Evolutionary conservation across 2,113 vertebrate genomes (phyloP), one percentile per base, ranked within the genome.

Genomic region (Castor canadensis): DNA sequence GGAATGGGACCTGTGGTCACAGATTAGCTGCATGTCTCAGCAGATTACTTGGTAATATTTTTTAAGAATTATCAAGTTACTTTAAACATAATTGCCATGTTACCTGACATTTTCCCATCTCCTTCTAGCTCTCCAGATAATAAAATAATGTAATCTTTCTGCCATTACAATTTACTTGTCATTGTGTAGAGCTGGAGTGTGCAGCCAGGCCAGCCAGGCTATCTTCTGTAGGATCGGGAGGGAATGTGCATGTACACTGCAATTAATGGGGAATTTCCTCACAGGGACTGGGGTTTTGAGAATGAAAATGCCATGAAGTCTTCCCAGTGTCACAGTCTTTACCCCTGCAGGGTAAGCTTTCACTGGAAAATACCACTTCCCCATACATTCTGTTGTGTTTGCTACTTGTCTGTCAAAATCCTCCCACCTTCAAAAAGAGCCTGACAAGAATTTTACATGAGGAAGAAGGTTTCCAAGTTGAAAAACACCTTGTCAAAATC

Each of bases 31-130:
- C 94, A 64, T 91, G 79, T 94, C 96, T 89, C 83, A 35, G 69
- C 62, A 95, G 94, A 96, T 94, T 97, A 72, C 58, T 47, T 49
- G 26, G 82, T 75, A 89, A 87, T 62, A 66, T 64, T 73, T 80
- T 93, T 94, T 92, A 40, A 5, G 54, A 95, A 96, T 97, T 91
- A 97, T 96, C 94, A 85, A 96, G 93, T 97, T 97, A 93, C 96
- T 89, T 95, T 93, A 54, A 91, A 87, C 20, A 28, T 96, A 97
- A 97, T 97, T 96, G 84, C 89, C 75, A 72, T 24, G 62, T 89
- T 96, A 91, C 79, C 89, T 96, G 89, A 93, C 89, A 84, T 95
- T 86, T 90, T 97, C 80, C 76, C 77, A 92, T 83, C 91, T 84
- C 91, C 73, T 56, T 47, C 20, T 22, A 79, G 47, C 22, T 89